A percentile compares a stretch with the other conserved stretches of the same genome.
phyloP scores from a whole-genome alignment of 2,888 invertebrate species.

The Carpatolechia fugitivella region DNA sequence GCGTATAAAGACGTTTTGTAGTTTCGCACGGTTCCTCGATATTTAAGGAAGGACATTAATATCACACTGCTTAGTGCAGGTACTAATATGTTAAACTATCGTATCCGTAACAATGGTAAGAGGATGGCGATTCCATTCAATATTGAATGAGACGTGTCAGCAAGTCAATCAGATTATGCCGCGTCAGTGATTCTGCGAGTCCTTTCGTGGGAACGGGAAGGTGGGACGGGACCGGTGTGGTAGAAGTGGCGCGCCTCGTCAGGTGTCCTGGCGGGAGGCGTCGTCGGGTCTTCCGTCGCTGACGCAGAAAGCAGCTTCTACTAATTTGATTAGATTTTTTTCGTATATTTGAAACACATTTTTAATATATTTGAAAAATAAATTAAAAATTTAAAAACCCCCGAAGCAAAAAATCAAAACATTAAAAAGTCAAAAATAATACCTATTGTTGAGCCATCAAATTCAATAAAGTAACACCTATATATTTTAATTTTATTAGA shows the following conservation, averaged over 20 bases:
- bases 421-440: too few species aligned
- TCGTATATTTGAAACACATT: too few species aligned
- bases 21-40: not conserved
- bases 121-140: not conserved
- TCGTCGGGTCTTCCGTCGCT: not conserved
- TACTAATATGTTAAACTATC: not conserved
- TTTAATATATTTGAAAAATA: too few species aligned
- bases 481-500: too few species aligned
- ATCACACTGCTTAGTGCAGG: not conserved
- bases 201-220: conserved; percentile 20
- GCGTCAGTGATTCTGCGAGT: conserved; percentile 15
- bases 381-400: too few species aligned
- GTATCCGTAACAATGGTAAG: conserved; percentile 1
- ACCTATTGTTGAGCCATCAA: too few species aligned
- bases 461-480: too few species aligned
- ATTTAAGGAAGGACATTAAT: not conserved
- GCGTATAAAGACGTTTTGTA: too few species aligned
- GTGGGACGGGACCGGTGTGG: conserved; percentile 15
- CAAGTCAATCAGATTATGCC: conserved; percentile 30
- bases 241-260: too few species aligned
- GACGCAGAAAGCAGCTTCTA: too few species aligned
- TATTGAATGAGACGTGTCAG: conserved; percentile 20
- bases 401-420: too few species aligned
- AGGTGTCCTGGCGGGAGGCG: conserved; percentile 19
- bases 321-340: too few species aligned